Conservation (phyloP, 2,797 vertebrate species). For the Champsocephalus esox region DNA sequence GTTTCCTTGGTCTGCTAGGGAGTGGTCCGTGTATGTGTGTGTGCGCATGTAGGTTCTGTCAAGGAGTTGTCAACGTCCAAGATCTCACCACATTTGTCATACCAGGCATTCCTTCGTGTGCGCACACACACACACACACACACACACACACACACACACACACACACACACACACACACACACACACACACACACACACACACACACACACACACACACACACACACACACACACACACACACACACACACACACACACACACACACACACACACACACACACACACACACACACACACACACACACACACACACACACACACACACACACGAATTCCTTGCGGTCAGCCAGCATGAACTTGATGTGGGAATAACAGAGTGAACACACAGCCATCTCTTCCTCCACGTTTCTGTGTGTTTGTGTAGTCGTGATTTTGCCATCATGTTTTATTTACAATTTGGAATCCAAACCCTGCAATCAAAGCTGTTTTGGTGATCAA, state of each 20-base stretch:
- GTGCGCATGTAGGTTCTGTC: conserved; percentile 33
- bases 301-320: conserved; percentile 1
- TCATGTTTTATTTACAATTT: conserved; percentile 31
- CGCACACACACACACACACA: too few species aligned
- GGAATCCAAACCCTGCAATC: conserved; percentile 58
- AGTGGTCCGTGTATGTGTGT: conserved; percentile 55
- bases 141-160: not conserved
- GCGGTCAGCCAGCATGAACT: conserved; percentile 58
- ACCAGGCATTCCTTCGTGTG: conserved; percentile 73
- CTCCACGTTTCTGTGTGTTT: conserved; percentile 22
- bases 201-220: not conserved
- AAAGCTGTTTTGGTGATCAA: conserved; percentile 36
- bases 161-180: conserved; percentile 11
- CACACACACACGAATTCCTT: conserved; percentile 57
- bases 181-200: conserved; percentile 25
- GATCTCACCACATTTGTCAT: conserved; percentile 75
- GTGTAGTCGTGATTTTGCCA: conserved; percentile 26
- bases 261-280: conserved; percentile 27
- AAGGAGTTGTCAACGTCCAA: conserved; percentile 66
- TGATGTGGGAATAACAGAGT: conserved; percentile 52
- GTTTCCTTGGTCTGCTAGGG: conserved; percentile 60
- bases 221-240: not conserved
- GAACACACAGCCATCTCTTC: conserved; percentile 26
- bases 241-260: conserved; percentile 18
- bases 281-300: conserved; percentile 12